phyloP scores from a whole-genome alignment of 2,113 vertebrate genomes.

The Verasper variegatus region DNA sequence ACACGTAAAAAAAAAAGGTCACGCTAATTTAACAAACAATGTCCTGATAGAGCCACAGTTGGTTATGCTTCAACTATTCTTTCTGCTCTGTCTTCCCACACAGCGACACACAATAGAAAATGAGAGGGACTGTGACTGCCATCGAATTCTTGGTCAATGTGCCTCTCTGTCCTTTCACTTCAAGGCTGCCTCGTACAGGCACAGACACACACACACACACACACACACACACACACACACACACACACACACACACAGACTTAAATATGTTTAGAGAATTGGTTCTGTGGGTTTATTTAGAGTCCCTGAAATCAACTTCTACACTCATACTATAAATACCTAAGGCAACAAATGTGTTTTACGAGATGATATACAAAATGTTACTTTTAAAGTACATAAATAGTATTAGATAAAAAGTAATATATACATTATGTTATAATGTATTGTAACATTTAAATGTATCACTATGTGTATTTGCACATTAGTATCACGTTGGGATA shows the following conservation, averaged over 20 bases:
- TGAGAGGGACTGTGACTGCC: conserved; percentile 20
- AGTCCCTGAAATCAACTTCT: not conserved
- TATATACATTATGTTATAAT: too few relatives aligned
- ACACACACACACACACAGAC: not conserved
- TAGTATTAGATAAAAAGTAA: too few relatives aligned
- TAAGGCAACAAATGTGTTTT: not conserved
- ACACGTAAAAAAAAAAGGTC: conserved; percentile 45
- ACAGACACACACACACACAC: not conserved
- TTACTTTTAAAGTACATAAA: too few relatives aligned
- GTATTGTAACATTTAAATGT: too few relatives aligned
- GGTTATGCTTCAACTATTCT: conserved; percentile 38
- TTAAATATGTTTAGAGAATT: conserved; percentile 11
- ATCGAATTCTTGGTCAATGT: conserved; percentile 11
- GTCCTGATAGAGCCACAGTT: conserved; percentile 27
- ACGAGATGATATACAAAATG: not conserved
- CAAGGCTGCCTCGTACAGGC: not conserved
- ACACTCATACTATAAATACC: not conserved
- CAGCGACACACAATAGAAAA: conserved; percentile 39
- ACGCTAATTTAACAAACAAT: conserved; percentile 53
- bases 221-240: not conserved
- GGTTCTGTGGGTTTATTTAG: not conserved
- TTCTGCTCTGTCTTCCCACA: conserved; percentile 23
- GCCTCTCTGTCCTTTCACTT: conserved; percentile 9
- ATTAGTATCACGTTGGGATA: too few relatives aligned
- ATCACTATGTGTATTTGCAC: too few relatives aligned